Evolutionary conservation across 2,888 invertebrate species (phyloP).

Genomic region (Plutella xylostella): DNA sequence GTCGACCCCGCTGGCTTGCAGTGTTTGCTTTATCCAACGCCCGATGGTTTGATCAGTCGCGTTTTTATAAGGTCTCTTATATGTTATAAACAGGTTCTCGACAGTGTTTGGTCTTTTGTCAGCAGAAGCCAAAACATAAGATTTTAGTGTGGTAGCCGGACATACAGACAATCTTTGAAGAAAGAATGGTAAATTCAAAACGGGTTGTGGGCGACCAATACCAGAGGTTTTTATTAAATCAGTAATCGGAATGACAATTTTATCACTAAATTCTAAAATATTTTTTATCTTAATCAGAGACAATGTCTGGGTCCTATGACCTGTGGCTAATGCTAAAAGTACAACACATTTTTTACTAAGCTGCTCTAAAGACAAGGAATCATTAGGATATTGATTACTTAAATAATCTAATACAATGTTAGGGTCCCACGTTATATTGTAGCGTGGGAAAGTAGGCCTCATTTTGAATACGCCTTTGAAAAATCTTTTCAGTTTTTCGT

Average conservation of each 20-base stretch:
- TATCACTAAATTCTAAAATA: neutral
- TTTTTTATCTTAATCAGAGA: constrained; percentile 8
- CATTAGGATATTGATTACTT: neutral
- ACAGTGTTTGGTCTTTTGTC: neutral
- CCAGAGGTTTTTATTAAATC: constrained; percentile 2
- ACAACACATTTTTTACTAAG: constrained; percentile 9
- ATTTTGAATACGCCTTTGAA: constrained; percentile 15
- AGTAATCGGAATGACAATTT: neutral
- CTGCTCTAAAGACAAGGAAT: neutral
- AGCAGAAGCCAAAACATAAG: neutral
- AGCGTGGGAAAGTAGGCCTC: constrained; percentile 11
- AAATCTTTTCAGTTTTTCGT: constrained; percentile 13
- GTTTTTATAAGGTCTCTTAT: constrained; percentile 7
- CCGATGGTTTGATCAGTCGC: constrained; percentile 7
- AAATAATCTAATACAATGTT: constrained; percentile 11
- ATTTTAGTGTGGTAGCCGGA: neutral
- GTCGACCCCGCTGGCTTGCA: constrained; percentile 9
- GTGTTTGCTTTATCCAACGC: constrained; percentile 11
- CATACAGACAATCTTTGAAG: neutral
- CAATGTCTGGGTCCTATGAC: constrained; percentile 14
- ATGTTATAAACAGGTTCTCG: constrained; percentile 4
- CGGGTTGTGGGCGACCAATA: neutral
- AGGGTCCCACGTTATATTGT: constrained; percentile 14
- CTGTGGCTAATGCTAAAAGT: constrained; percentile 12
- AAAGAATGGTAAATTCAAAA: neutral